phyloP scores from a whole-genome alignment of 2,797 vertebrate species.

The Rhinella marina region DNA sequence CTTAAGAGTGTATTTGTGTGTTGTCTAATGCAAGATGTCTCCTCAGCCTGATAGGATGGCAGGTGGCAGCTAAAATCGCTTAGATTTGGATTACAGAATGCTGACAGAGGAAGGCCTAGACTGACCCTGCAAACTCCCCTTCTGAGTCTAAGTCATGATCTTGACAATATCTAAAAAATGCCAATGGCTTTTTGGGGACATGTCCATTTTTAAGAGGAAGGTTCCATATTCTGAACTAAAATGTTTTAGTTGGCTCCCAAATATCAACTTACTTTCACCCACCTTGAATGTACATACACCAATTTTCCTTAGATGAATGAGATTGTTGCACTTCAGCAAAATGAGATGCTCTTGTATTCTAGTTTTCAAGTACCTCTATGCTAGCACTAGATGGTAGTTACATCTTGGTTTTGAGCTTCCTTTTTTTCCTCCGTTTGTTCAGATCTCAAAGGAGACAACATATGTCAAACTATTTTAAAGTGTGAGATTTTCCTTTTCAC shows the following conservation, averaged over 20 bases:
- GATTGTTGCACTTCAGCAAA: neutral
- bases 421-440: neutral
- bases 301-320: neutral
- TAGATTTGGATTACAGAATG: too few relatives aligned
- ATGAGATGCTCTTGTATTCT: neutral
- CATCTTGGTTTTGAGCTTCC: neutral
- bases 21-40: too few relatives aligned
- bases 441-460: constrained; percentile 15
- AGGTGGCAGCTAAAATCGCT: too few relatives aligned
- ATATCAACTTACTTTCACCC: neutral
- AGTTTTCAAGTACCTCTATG: neutral
- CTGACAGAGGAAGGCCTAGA: too few relatives aligned
- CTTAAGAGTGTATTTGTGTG: too few relatives aligned
- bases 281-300: too few relatives aligned
- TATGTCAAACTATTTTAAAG: constrained; percentile 37
- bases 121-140: too few relatives aligned
- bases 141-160: too few relatives aligned
- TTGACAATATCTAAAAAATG: too few relatives aligned
- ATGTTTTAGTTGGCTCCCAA: neutral
- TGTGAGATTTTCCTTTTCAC: constrained; percentile 18
- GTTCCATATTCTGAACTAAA: neutral
- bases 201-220: neutral
- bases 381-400: neutral
- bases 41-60: too few relatives aligned
- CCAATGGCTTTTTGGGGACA: too few relatives aligned